A percentile compares a stretch with the other conserved stretches of the same genome.
phyloP scores from a whole-genome alignment of 1,140 invertebrate genomes.

The Pseudomyrmex flavicornis region DNA sequence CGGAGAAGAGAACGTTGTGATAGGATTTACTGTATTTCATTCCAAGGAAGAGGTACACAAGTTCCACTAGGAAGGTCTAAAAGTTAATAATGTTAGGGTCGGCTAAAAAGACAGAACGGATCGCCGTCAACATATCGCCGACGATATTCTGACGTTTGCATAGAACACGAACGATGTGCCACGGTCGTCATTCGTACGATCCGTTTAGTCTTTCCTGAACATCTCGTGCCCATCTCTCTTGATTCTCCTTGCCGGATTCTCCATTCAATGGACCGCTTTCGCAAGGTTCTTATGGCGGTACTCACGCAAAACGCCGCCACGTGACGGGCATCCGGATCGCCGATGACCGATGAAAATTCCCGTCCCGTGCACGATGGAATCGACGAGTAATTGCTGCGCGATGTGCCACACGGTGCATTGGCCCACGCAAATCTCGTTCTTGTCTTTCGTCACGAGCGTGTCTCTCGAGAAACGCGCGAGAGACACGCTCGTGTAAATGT shows the following conservation, averaged over 20 bases:
- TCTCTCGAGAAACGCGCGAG: not conserved
- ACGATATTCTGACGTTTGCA: constrained; percentile 66
- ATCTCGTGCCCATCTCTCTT: constrained; percentile 54
- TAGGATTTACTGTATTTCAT: too few species aligned
- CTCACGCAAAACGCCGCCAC: constrained; percentile 80
- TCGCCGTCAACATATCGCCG: constrained; percentile 6
- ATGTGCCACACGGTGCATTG: constrained; percentile 63
- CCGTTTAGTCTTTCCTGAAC: constrained; percentile 56
- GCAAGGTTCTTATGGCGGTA: constrained; percentile 71
- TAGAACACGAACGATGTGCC: constrained; percentile 53
- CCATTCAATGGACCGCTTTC: constrained; percentile 70
- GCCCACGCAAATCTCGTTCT: constrained; percentile 75
- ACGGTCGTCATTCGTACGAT: constrained; percentile 61
- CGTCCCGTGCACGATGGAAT: constrained; percentile 62
- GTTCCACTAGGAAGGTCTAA: not conserved
- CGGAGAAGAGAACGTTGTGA: not conserved
- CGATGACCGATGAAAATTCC: constrained; percentile 73
- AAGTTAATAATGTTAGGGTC: constrained; percentile 7
- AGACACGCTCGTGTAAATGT: constrained; percentile 2
- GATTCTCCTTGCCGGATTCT: constrained; percentile 40
- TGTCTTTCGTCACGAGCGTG: too few species aligned
- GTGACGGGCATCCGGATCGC: constrained; percentile 80
- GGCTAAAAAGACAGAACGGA: constrained; percentile 15
- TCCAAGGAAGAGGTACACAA: not conserved
- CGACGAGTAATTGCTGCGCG: constrained; percentile 68